These are phyloP conservation scores for Cerastis leucographa DNA, from an alignment of 2,888 invertebrate species.

Conservation along the genomic window DNA sequence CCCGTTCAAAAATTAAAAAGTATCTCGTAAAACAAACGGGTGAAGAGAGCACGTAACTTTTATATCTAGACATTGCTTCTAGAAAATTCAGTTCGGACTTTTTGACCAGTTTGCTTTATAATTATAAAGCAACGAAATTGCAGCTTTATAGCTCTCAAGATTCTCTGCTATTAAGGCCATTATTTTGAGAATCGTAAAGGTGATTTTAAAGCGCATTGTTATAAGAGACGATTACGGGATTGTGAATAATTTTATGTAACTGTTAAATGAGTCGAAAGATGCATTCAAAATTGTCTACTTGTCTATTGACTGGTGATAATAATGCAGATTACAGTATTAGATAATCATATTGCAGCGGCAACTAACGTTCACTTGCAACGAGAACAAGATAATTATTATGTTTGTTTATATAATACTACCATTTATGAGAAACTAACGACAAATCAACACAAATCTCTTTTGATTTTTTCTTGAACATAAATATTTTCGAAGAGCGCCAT, in stretches of 20 bases:
- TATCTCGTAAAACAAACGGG: constrained; percentile 65
- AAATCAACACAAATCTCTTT: fast-evolving
- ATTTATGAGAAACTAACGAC: not conserved
- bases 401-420: not conserved
- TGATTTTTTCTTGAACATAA: not conserved
- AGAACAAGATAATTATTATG: not conserved
- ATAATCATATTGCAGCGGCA: not conserved
- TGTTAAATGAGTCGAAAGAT: constrained; percentile 43
- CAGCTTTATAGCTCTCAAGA: constrained; percentile 37
- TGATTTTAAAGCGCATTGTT: constrained; percentile 4
- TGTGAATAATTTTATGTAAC: constrained; percentile 52
- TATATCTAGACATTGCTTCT: constrained; percentile 42
- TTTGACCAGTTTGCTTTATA: constrained; percentile 46
- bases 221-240: constrained; percentile 39
- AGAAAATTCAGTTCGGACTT: constrained; percentile 46
- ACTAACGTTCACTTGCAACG: not conserved
- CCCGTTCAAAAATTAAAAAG: constrained; percentile 79
- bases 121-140: constrained; percentile 41
- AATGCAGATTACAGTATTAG: not conserved
- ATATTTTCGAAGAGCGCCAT: constrained; percentile 65
- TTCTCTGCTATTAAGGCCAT: constrained; percentile 17
- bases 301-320: constrained; percentile 14
- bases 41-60: constrained; percentile 54
- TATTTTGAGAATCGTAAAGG: not conserved
- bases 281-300: constrained; percentile 37